Conservation (phyloP, 2,888 invertebrate species). For the Malthinus seriepunctatus region DNA sequence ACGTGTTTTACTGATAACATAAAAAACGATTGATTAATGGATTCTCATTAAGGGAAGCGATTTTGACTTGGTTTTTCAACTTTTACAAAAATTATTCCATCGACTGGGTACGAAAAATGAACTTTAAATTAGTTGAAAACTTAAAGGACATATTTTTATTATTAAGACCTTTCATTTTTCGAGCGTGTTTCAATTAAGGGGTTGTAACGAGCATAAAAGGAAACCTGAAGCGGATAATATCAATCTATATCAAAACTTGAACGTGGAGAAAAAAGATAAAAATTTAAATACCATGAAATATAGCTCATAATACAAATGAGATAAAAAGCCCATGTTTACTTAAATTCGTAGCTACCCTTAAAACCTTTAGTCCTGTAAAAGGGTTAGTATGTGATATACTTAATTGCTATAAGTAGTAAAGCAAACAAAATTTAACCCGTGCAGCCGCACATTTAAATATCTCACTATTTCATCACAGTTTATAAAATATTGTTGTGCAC, state of each 20-base stretch:
- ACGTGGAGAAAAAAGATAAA: background rate
- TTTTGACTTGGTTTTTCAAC: background rate
- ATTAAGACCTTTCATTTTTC: too few species aligned
- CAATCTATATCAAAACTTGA: too few species aligned
- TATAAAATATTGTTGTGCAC: background rate
- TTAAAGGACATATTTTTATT: too few species aligned
- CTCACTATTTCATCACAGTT: background rate
- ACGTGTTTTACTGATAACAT: conserved; percentile 41
- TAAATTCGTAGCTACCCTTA: conserved; percentile 4
- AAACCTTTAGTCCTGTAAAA: conserved; percentile 6
- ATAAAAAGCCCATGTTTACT: conserved; percentile 21
- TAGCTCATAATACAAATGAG: conserved; percentile 18
- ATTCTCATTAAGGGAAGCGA: conserved; percentile 4
- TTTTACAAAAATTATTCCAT: background rate
- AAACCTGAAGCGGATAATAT: too few species aligned
- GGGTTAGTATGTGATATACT: conserved; percentile 19
- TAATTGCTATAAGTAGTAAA: conserved; percentile 31
- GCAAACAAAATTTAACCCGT: conserved; percentile 27
- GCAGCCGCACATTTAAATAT: conserved; percentile 32
- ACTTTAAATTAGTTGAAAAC: too few species aligned
- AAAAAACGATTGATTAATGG: conserved; percentile 37
- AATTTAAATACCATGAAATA: conserved; percentile 33
- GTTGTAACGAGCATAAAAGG: too few species aligned
- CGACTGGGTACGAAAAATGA: too few species aligned
- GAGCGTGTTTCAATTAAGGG: too few species aligned